Evolutionary conservation across 1,140 invertebrate genomes (phyloP).

Genomic region (Macrosteles quadrilineatus): DNA sequence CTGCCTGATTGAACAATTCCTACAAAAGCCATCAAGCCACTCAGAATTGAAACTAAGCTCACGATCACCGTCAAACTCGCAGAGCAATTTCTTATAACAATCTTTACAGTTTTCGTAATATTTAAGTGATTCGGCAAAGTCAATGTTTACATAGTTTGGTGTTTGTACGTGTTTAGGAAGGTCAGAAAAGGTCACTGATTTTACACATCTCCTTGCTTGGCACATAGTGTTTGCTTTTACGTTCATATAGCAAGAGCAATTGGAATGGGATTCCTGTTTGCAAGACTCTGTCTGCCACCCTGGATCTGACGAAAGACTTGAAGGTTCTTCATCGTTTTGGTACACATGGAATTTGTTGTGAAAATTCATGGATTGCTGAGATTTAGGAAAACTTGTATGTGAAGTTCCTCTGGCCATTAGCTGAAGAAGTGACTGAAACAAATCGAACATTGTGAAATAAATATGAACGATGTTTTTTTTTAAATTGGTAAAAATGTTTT

Average conservation of each 20-base stretch:
- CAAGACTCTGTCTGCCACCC: background rate
- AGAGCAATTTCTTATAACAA: background rate
- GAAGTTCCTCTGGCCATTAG: too few species aligned
- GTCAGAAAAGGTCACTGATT: background rate
- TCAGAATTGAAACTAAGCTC: too few species aligned
- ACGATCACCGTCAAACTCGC: too few species aligned
- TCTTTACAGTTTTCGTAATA: background rate
- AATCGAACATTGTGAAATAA: too few species aligned
- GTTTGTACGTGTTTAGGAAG: background rate
- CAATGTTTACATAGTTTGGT: background rate
- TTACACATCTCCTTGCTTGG: background rate
- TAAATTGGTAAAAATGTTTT: too few species aligned
- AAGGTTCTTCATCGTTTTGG: background rate
- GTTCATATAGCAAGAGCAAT: background rate
- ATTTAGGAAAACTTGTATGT: too few species aligned
- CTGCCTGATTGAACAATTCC: too few species aligned
- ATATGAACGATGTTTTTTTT: too few species aligned
- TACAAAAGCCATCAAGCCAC: too few species aligned
- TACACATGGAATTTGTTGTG: background rate
- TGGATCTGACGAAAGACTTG: background rate
- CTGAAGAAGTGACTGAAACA: too few species aligned
- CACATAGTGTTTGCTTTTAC: background rate
- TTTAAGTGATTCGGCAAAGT: slow-evolving; percentile 5
- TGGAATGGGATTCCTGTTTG: background rate
- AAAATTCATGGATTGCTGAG: too few species aligned